Evolutionary conservation across 1,140 invertebrate species (phyloP).

Genomic region (Campoletis sonorensis): DNA sequence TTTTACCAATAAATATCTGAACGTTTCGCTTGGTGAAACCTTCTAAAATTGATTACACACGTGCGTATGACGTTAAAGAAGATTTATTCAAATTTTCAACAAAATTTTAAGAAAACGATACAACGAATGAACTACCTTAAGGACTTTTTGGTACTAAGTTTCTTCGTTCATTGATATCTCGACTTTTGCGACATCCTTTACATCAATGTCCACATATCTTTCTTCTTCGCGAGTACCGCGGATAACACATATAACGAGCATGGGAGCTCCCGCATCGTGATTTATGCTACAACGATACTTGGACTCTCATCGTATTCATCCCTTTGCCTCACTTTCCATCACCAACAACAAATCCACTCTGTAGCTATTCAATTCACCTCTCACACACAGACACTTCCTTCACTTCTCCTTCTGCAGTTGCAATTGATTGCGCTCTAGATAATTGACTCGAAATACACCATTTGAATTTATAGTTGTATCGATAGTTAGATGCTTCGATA

Average conservation of each 20-base stretch:
- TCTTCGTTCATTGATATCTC: too few relatives aligned
- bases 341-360: background rate
- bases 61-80: too few relatives aligned
- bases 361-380: constrained; percentile 25
- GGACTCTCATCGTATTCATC: constrained; percentile 33
- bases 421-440: constrained; percentile 3
- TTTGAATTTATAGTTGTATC: constrained; percentile 5
- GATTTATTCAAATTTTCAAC: too few relatives aligned
- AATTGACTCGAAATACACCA: constrained; percentile 15
- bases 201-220: background rate
- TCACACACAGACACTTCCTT: background rate
- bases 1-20: too few relatives aligned
- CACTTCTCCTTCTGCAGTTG: background rate
- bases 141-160: too few relatives aligned
- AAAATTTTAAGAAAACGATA: too few relatives aligned
- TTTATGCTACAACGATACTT: constrained; percentile 56
- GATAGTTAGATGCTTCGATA: background rate
- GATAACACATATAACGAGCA: constrained; percentile 61
- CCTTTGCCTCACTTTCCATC: constrained; percentile 5
- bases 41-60: too few relatives aligned
- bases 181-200: background rate
- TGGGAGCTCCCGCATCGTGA: constrained; percentile 61
- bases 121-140: too few relatives aligned
- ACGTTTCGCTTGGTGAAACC: too few relatives aligned
- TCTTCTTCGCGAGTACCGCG: constrained; percentile 49